Base-by-base conservation (phyloP, 2,888 invertebrate genomes). In the Netelia virgata region DNA sequence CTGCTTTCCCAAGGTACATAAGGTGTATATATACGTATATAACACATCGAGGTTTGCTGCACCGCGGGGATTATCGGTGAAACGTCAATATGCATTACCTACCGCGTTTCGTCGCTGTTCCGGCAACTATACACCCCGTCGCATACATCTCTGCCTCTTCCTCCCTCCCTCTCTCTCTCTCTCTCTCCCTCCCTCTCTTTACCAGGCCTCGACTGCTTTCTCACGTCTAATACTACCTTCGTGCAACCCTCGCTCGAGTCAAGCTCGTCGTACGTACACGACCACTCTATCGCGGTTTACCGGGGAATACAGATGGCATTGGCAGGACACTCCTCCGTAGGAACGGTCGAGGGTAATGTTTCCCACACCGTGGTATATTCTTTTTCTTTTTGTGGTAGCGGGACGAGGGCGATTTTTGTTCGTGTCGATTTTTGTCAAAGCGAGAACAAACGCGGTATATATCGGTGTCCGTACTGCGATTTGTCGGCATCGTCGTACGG, bases 1-100 rank as follows among this genome's bases (percentile, higher is more conserved):
- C 69, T 59, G 75, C 61, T 55, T 57, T 69, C 59, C 50, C 66
- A 64, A 28, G 28, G 50, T 55, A 47, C 43, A 43, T 23, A 68
- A 64, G 53, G 28, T 72, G 47, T 66, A 50, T 76, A 76, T 79
- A 75, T 79, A 79, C 61, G 64, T 68, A 23, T 55, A 47, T 47
- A 47, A 3, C 3, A 47, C 47, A 47, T 47, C 10, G 10, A 47
- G 11, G 47, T 47, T 47, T 47, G 47, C 55, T 53, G 41, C 86
- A 88, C 86, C 86, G 88, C 87, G 88, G 85, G 89, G 91, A 92
- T 92, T 93, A 93, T 92, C 90, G 92, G 88, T 86, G 87, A 93
- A 92, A 91, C 88, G 92, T 92, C 92, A 91, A 92, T 91, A 90
- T 87, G 90, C 88, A 89, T 92, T 91, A 91, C 89, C 86, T 63